Conservation (phyloP, 1,140 invertebrate genomes). For the Leptinotarsa lineolata region DNA sequence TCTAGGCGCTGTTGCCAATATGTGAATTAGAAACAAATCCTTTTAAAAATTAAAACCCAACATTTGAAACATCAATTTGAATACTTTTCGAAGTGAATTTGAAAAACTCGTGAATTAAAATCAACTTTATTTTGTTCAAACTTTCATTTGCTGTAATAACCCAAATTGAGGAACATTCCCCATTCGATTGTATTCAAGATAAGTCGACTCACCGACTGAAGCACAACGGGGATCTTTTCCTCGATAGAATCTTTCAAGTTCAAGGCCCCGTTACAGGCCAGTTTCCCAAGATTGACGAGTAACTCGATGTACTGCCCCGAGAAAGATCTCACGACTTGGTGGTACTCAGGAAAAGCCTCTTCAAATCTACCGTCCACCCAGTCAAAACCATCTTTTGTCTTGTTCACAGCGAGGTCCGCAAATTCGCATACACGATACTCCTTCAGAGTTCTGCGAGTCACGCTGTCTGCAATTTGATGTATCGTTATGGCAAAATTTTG, state of each 20-base stretch:
- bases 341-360: constrained; percentile 69
- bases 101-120: too few species aligned
- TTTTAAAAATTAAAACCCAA: too few species aligned
- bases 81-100: too few species aligned
- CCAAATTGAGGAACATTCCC: too few species aligned
- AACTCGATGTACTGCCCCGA: constrained; percentile 66
- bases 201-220: constrained; percentile 60
- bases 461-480: constrained; percentile 14
- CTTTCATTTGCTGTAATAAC: too few species aligned
- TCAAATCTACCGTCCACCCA: constrained; percentile 57
- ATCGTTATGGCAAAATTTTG: too few species aligned
- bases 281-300: constrained; percentile 60
- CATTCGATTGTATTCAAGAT: background rate
- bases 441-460: constrained; percentile 21
- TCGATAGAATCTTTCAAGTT: constrained; percentile 61
- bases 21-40: too few species aligned
- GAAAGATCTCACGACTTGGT: constrained; percentile 60
- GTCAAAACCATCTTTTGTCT: constrained; percentile 60
- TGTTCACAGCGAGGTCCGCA: constrained; percentile 60
- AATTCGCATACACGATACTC: constrained; percentile 58
- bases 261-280: constrained; percentile 62
- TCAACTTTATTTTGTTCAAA: too few species aligned
- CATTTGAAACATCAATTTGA: too few species aligned
- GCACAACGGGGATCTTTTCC: constrained; percentile 67
- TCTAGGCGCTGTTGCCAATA: too few species aligned